These are phyloP conservation scores for Bothrops jararaca DNA, from an alignment of 2,113 vertebrate species.

Conservation along the genomic window DNA sequence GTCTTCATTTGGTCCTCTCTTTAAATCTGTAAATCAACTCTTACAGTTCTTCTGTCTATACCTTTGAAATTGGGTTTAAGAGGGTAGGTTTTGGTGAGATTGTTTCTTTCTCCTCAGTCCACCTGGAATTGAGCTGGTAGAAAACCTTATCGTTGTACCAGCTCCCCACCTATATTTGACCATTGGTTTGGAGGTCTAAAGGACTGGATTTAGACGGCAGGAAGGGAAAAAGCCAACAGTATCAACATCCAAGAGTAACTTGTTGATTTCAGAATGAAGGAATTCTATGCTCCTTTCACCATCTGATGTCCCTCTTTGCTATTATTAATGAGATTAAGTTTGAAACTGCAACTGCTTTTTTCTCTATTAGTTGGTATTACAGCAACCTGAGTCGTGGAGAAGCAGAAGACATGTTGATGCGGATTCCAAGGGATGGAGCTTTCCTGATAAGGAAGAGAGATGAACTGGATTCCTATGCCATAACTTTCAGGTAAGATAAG, in stretches of 20 bases:
- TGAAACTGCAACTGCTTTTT: constrained; percentile 8
- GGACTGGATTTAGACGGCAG: not conserved
- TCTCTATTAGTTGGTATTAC: constrained; percentile 87
- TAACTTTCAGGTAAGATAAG: constrained; percentile 94
- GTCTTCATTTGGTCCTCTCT: not conserved
- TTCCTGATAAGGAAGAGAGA: constrained; percentile 93
- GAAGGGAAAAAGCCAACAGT: not conserved
- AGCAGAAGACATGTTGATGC: constrained; percentile 91
- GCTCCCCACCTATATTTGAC: not conserved
- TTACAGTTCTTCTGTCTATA: not conserved
- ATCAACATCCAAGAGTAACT: constrained; percentile 21
- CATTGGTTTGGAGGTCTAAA: not conserved
- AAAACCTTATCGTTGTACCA: not conserved
- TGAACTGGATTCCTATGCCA: constrained; percentile 84
- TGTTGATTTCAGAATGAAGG: not conserved
- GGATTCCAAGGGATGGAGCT: constrained; percentile 93
- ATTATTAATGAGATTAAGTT: not conserved
- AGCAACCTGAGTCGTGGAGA: constrained; percentile 90
- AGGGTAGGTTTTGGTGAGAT: not conserved
- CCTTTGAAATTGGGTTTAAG: not conserved
- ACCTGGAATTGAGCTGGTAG: not conserved
- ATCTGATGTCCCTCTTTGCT: not conserved
- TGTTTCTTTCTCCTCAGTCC: not conserved
- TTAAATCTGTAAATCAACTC: not conserved
- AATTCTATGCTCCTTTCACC: constrained; percentile 11